A percentile compares a stretch with the other conserved stretches of the same genome.
These are phyloP conservation scores for Botia kubotai DNA, from an alignment of 2,797 vertebrate species.

Conservation along the genomic window DNA sequence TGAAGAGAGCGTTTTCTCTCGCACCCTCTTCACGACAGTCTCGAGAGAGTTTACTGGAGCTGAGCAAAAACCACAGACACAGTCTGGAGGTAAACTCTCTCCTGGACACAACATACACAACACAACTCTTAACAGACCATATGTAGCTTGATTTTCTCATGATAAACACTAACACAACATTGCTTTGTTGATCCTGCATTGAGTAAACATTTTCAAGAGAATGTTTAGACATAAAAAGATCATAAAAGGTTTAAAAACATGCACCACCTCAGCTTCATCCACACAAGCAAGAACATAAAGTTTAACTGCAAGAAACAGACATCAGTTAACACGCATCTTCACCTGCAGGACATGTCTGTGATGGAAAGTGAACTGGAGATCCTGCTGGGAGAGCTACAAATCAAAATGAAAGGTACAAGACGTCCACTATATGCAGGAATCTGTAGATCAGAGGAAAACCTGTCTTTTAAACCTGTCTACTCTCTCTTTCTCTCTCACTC, in stretches of 20 bases:
- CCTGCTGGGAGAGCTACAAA: slow-evolving; percentile 91
- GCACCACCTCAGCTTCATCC: no score
- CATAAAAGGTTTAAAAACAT: no score
- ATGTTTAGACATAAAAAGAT: no score
- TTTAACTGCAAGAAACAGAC: no score
- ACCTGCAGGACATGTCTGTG: slow-evolving; percentile 88
- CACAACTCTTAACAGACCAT: slow-evolving; percentile 8
- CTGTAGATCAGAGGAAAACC: not conserved
- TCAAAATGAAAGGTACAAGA: slow-evolving; percentile 93
- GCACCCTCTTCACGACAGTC: slow-evolving; percentile 87
- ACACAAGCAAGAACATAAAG: no score
- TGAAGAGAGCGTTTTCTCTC: slow-evolving; percentile 90
- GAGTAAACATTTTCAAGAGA: no score
- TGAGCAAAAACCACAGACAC: slow-evolving; percentile 87
- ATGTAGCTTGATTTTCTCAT: not conserved
- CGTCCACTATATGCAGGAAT: not conserved
- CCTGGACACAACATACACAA: not conserved
- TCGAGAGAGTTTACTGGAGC: slow-evolving; percentile 91
- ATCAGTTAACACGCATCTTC: not conserved
- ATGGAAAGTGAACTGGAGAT: slow-evolving; percentile 91
- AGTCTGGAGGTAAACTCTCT: slow-evolving; percentile 74
- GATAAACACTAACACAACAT: slow-evolving; percentile 7
- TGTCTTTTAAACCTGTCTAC: not conserved
- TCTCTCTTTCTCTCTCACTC: slow-evolving; percentile 12
- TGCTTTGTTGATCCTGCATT: not conserved